Conservation (phyloP, 2,888 invertebrate genomes). For the Parnassius smintheus region DNA sequence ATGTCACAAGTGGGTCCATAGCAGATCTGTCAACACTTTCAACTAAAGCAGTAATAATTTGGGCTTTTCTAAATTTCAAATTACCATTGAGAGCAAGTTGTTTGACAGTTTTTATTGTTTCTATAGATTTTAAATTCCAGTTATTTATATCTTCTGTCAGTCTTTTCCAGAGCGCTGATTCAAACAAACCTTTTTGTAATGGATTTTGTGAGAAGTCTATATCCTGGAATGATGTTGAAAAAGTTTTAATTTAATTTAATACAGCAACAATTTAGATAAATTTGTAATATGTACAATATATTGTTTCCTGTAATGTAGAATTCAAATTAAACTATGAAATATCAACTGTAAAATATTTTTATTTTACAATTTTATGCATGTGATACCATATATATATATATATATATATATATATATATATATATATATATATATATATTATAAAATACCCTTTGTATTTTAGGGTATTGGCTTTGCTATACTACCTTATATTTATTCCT, state of each 20-base stretch:
- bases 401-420: too few species aligned
- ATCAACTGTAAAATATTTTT: too few species aligned
- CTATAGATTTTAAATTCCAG: constrained; percentile 51
- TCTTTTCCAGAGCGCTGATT: constrained; percentile 61
- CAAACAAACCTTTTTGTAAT: constrained; percentile 57
- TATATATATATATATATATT: too few species aligned
- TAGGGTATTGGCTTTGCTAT: too few species aligned
- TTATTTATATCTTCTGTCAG: constrained; percentile 51
- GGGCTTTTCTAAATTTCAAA: constrained; percentile 60
- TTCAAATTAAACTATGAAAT: too few species aligned
- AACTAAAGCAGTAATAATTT: constrained; percentile 62
- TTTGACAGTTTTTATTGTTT: constrained; percentile 63
- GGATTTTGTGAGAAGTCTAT: constrained; percentile 61
- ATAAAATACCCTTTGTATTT: too few species aligned
- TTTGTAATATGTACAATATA: too few species aligned
- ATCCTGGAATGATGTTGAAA: constrained; percentile 46
- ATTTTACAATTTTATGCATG: too few species aligned
- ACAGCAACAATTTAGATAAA: too few species aligned
- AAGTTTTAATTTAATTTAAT: background rate
- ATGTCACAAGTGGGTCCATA: constrained; percentile 62
- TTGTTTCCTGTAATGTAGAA: too few species aligned
- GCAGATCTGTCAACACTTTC: constrained; percentile 70
- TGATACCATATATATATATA: too few species aligned
- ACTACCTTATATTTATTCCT: too few species aligned
- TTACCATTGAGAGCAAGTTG: constrained; percentile 59